Conservation (phyloP, 2,113 vertebrate genomes). For the Eulemur macaco region DNA sequence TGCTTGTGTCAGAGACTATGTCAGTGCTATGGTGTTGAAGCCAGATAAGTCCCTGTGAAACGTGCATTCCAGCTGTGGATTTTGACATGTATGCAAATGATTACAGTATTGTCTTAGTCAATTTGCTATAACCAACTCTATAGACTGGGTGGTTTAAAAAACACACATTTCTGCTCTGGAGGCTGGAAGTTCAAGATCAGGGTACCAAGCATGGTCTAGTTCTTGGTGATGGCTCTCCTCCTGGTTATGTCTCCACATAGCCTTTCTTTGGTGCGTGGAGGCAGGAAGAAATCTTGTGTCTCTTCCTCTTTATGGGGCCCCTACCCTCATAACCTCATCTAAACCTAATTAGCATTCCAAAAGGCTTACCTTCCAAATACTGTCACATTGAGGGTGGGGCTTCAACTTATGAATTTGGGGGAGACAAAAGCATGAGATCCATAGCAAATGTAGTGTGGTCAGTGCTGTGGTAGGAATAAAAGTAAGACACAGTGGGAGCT, state of each 20-base stretch:
- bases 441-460: rapidly evolving
- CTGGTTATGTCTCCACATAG: background rate
- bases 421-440: background rate
- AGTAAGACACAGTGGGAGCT: background rate
- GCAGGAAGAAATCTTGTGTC: background rate
- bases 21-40: background rate
- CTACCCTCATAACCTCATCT: background rate
- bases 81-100: background rate
- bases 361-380: background rate
- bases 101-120: background rate
- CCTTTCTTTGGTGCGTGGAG: background rate
- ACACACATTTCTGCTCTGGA: background rate
- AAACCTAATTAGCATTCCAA: background rate
- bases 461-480: no score
- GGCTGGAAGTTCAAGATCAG: background rate
- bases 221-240: background rate
- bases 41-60: background rate
- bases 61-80: background rate
- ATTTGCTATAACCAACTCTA: background rate
- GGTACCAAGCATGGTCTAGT: background rate
- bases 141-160: background rate
- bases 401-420: background rate
- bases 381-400: background rate
- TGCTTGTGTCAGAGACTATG: background rate
- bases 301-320: background rate